Base-by-base conservation (phyloP, 2,888 invertebrate genomes). In the Metacarcinus magister region DNA sequence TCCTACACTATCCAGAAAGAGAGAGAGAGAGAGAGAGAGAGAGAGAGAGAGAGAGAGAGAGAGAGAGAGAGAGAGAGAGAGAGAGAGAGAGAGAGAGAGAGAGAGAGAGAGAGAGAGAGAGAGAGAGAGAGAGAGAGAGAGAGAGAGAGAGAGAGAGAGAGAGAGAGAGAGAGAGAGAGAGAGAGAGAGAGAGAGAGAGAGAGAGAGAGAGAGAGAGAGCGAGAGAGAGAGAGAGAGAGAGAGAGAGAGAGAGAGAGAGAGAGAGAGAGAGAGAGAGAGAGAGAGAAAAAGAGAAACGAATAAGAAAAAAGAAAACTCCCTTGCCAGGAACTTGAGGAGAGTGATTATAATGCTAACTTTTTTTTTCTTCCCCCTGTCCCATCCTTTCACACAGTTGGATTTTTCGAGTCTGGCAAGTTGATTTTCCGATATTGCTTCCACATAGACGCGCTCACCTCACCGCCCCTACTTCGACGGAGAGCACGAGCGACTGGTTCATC, bases 371-470 rank as follows among this genome's bases (percentile, higher is more conserved):
- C 8, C 82, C 32, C 13, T 32, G 28, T 32, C 3, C 32, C 32
- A 32, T 32, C 28, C 32, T 82, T 82, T 82, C 82, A 32, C 32
- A 10, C 32, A 32, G 82, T 82, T 82, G 32, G 13, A 82, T 82
- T 82, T 82, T 82, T 82, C 2, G 82, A 82, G 32, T 32, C 28
- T 32, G 82, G 32, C 13, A 82, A 82, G 32, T 82, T 82, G 82
- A 82, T 82, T 82, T 82, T 82, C 82, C 82, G 32, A 82, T 82
- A 82, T 82, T 82, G 82, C 82, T 82, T 82, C 82, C 82, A 28
- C 82, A 32, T 82, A 82, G 28, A 82, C 32, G 82, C 32, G 82
- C 19, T n/a, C 82, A 19, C 82, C 32, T 32, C 82, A 2, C 82
- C 28, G 28, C 32, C 82, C 32, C 32, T 32, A 8, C 82, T 32